Base-by-base conservation (phyloP, 2,113 vertebrate species). In the Forbesichthys papilliferus region DNA sequence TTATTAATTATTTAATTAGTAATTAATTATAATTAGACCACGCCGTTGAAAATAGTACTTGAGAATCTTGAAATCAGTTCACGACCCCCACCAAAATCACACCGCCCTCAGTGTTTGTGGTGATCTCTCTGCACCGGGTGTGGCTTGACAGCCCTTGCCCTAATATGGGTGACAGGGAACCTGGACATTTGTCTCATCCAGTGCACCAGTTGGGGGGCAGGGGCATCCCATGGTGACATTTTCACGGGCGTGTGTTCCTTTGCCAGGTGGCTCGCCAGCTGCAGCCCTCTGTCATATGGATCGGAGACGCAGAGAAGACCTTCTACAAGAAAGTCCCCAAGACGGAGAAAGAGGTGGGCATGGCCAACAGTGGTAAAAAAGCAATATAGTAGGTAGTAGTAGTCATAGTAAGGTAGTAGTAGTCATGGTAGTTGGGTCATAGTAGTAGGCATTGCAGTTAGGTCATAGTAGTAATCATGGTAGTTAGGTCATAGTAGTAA, bases 201-300 rank as follows among this genome's bases (percentile, higher is more conserved):
- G 42, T 47, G 48, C 13, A 62, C 53, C 51, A 60, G 20, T 55
- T 3, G 59, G 54, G 1, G 59, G 65, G 47, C 48, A 7, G 56
- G 58, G 1, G n/a, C 9, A 9, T 49, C 16, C 57, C 48, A n/a
- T 4, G 47, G 42, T 64, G 16, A 64, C 46, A 10, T 71, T 27
- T 54, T 48, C 46, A 49, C 61, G 57, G 55, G 59, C 9, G 20
- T 64, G 57, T 66, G 14, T 52, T 27, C 13, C 9, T 74, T 64
- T 67, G 33, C 10, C 73, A 96, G 95, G 95, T 96, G 86, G 94
- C 94, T 49, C 93, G 85, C 9, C 82, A 89, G 58, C 78, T 94
- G 66, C 95, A 96, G 80, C 95, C 95, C 11, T 96, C 95, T 0
- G 93, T 96, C 0, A 78, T 96, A 27, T 96, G 94, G 95, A 93